Evolutionary conservation across 92 coral and sea anemone species (phyloP).

Genomic region (Bergia puertoricense): DNA sequence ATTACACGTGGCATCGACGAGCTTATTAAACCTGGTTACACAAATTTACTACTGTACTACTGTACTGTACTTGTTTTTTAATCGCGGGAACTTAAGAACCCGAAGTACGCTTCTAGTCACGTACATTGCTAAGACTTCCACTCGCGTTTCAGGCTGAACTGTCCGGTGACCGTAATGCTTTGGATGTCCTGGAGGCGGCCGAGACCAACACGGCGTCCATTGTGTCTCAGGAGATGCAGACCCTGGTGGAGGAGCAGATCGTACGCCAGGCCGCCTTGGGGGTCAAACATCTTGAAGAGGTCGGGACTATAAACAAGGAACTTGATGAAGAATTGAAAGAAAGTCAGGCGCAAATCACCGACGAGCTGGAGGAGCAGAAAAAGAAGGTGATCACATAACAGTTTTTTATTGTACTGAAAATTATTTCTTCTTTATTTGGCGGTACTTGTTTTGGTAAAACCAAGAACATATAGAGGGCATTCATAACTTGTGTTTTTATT

Average conservation of each 20-base stretch:
- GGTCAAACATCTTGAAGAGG: conserved; percentile 74
- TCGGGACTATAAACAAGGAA: conserved; percentile 58
- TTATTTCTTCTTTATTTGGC: background rate
- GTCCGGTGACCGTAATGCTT: conserved; percentile 78
- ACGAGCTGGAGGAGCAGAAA: conserved; percentile 88
- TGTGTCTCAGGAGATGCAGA: conserved; percentile 59
- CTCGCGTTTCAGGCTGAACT: conserved; percentile 69
- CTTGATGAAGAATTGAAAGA: conserved; percentile 56
- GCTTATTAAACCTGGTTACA: too few species aligned
- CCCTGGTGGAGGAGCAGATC: conserved; percentile 77
- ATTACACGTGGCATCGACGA: too few species aligned
- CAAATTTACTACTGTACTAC: too few species aligned
- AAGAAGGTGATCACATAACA: conserved; percentile 63
- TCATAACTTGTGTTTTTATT: too few species aligned
- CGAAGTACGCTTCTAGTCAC: background rate
- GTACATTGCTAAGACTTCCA: background rate
- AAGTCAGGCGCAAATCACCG: conserved; percentile 62
- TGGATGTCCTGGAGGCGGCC: conserved; percentile 86
- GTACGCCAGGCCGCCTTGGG: conserved; percentile 77
- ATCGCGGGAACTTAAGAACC: too few species aligned
- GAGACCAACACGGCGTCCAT: conserved; percentile 59
- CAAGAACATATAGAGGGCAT: too few species aligned
- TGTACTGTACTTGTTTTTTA: too few species aligned
- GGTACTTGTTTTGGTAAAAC: too few species aligned
- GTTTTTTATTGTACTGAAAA: background rate